Evolutionary conservation across 2,797 vertebrate species (phyloP), one percentile per base, ranked within the genome.

Genomic region (Trematomus bernacchii): DNA sequence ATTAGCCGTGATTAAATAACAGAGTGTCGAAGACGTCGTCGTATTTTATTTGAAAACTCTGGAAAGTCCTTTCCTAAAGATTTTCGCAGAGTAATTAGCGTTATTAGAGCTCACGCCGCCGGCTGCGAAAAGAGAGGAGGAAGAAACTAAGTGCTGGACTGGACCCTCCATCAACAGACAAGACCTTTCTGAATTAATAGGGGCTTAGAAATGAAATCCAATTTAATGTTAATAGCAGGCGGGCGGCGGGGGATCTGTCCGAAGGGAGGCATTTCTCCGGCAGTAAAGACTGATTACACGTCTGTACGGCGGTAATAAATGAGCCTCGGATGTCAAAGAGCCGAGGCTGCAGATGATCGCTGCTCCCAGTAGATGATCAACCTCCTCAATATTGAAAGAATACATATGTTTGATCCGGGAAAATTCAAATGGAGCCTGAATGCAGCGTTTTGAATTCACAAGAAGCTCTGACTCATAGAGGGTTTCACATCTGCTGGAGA

Each of bases 181-280:
- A 79, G 85, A 86, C 87, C 78, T 65, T 46, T 79, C 71, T 70
- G 78, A 87, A 91, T 91, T 88, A 91, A 92, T 89, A 90, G 82
- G 46, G 76, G 72, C 74, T 86, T 73, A 74, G 85, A 81, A 90
- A 91, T 89, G 71, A 91, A 91, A 91, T 90, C 78, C 87, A 91
- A 87, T 89, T 87, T 84, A 63, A 88, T 87, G 88, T 85, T 80
- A 84, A 90, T 80, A 57, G 88, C 75, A 69, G 67, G 73, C 43
- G 30, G 60, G 66, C 42, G 70, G 66, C 30, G 65, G 79, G 58
- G 71, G 80, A 80, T 80, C 82, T 43, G 82, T 84, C 77, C 66
- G 11, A 76, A 66, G 85, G 77, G 82, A 86, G 77, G 84, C 80
- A 72, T 89, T 85, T 77, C 71, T 55, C 60, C 48, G 21, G 77